phyloP scores from a whole-genome alignment of 2,888 invertebrate genomes.

The Parnassius apollo region DNA sequence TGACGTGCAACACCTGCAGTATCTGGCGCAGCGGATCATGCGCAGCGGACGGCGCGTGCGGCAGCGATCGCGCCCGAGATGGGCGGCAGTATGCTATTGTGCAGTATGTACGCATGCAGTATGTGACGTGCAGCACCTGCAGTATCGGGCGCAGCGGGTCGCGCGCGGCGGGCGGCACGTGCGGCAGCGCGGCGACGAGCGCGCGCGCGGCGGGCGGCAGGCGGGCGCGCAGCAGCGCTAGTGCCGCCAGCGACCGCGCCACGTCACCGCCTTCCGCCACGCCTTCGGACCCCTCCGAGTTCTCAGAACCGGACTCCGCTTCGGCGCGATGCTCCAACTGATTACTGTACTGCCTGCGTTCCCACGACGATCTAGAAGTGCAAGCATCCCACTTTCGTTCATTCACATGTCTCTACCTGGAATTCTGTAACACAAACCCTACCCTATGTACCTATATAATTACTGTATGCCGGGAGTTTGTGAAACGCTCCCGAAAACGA shows the following conservation, averaged over 20 bases:
- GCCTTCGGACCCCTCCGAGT: slow-evolving; percentile 56
- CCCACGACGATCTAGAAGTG: slow-evolving; percentile 28
- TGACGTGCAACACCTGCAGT: slow-evolving; percentile 50
- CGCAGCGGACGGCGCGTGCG: slow-evolving; percentile 45
- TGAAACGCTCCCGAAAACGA: too few species aligned
- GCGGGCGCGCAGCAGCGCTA: slow-evolving; percentile 57
- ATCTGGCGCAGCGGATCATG: slow-evolving; percentile 55
- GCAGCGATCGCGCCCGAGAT: slow-evolving; percentile 41
- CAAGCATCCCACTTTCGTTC: background rate
- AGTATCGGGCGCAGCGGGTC: slow-evolving; percentile 57
- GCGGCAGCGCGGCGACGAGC: slow-evolving; percentile 44
- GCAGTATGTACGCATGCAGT: slow-evolving; percentile 43
- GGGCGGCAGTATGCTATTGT: slow-evolving; percentile 36
- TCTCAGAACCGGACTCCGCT: slow-evolving; percentile 35
- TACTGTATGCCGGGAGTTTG: too few species aligned
- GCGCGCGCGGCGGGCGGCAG: slow-evolving; percentile 43
- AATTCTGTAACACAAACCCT: too few species aligned
- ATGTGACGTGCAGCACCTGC: slow-evolving; percentile 50
- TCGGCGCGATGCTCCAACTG: slow-evolving; percentile 35
- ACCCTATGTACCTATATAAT: too few species aligned
- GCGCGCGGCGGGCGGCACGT: slow-evolving; percentile 44
- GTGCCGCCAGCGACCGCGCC: slow-evolving; percentile 64
- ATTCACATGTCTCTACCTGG: too few species aligned
- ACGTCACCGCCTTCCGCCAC: slow-evolving; percentile 70
- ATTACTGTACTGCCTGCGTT: slow-evolving; percentile 21